Evolutionary conservation across 1,140 invertebrate genomes (phyloP), one percentile per base, ranked within the genome.

Genomic region (Scaptomyza hsui): DNA sequence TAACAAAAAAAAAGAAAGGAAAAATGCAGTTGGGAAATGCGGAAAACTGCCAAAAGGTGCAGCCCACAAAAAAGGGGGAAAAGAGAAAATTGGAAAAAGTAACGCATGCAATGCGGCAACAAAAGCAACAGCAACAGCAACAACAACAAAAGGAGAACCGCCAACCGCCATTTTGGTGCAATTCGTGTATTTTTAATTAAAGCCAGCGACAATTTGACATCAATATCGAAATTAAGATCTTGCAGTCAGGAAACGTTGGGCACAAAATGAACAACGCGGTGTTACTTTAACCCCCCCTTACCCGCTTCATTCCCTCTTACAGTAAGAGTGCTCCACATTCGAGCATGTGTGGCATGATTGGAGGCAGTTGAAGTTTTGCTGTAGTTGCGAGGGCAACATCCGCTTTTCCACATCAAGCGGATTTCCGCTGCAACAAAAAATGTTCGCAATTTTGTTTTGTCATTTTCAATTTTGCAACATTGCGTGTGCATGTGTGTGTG

Each of bases 181-280:
- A 19, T 44, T 67, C 47, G 62, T 79, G 76, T 72, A 63, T 88
- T 86, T 86, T 86, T 88, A 86, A 86, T 86, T 86, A 86, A 86
- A 86, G 55, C 56, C 42, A 62, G 63, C 82, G 82, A 86, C 82
- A 82, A 86, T 86, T 86, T 86, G 82, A 86, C 82, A 88, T 88
- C 82, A 86, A 86, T 86, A 86, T 86, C 82, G 82, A 86, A 88
- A 88, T 86, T 82, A 88, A 86, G 78, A 86, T 88, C 82, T 86
- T 82, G 75, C 78, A 65, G 81, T 60, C 41, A 67, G 55, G n/a
- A 15, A 29, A 5, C 26, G 26, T 29, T 2, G 5, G 35, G 18
- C 37, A 7, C 12, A 37, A 37, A 12, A 37, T 5, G n/a, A 12
- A n/a, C 32, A 37, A 37, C 32, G n/a, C 32, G 32, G 32, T 37